Evolutionary conservation across 2,888 invertebrate genomes (phyloP), one percentile per base, ranked within the genome.

Genomic region (Gymnocheta viridis): DNA sequence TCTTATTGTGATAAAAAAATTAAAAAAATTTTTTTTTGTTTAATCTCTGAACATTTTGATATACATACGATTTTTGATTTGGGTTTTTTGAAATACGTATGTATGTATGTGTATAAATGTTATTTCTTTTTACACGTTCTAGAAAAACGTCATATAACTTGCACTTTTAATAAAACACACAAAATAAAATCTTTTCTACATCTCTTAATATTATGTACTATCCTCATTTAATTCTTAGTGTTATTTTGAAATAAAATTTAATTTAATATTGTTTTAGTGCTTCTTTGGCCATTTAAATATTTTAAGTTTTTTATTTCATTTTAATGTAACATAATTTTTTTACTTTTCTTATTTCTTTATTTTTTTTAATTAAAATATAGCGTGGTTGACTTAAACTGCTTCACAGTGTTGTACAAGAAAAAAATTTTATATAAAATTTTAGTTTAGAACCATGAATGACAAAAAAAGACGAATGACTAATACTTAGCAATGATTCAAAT

Each of bases 401-500:
- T 51, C 76, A 83, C 83, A 83, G 83, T 83, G 83, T 83, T 83
- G 83, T 76, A 76, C 83, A 83, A 83, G 83, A 83, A 80, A 83
- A 80, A 83, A 70, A 83, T 83, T 83, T 66, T 64, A 83, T 83
- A 83, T 83, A 70, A 74, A n/a, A 27, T 70, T 69, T 82, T 51
- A 7, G 54, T 66, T 10, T 1, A 62, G 22, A 64, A 35, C 12
- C n/a, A n/a, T n/a, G 35, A 14, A 54, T 29, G 19, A 62, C n/a
- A 41, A 38, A 27, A 66, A 49, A 38, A 32, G 41, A 41, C 41
- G 3, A 41, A n/a, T 41, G 41, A 41, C 4, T 41, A 41, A 41
- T n/a, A 38, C 32, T 47, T 47, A 19, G 44, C n/a, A 44, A 7
- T 6, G 7, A 44, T 44, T 44, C 44, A 44, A 44, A 44, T 44